Base-by-base conservation (phyloP, 1,140 invertebrate genomes). In the Saxidomus purpurata region DNA sequence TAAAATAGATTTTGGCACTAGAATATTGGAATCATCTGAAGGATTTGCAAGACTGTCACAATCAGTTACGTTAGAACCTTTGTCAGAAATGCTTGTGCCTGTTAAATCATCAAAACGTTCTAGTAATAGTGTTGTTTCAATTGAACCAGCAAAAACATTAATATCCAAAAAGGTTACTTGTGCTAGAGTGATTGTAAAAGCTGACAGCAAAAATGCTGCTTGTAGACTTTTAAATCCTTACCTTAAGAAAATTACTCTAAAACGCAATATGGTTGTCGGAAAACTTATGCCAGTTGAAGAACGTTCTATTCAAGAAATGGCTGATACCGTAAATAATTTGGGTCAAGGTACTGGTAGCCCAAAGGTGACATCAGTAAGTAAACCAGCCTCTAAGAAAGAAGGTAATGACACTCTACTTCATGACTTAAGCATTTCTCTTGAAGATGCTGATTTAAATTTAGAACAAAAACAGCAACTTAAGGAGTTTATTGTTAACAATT, bases 401-500 rank as follows among this genome's bases (percentile, higher is more conserved):
- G 43, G 36, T 36, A 19, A 59, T 86, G 69, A 86, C 1, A 22
- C 2, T 0, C 47, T 77, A 22, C 17, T 77, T n/a, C n/a, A 17
- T 43, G 43, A 71, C 13, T 47, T 87, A 77, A 74, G 74, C 13
- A 77, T 87, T n/a, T 59, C 52, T 13, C 19, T 77, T 4, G 52
- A 87, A 9, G 36, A 81, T 19, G 47, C 52, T 19, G 34, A 19
- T 22, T 34, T 80, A 8, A 74, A 13, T 9, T 22, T 6, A 34
- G 31, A 79, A 22, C 55, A 85, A 59, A 71, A 74, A 34, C 3
- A 49, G 6, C 15, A 25, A 52, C 22, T 86, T 25, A 71, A 55
- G 22, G 9, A 38, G 31, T 90, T 90, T 19, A 28, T 90, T 17
- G 17, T n/a, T 15, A n/a, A 71, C 67, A 49, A 86, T 59, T 25